These are phyloP conservation scores for Danionella dracula DNA, from an alignment of 2,797 vertebrate species.

Conservation along the genomic window DNA sequence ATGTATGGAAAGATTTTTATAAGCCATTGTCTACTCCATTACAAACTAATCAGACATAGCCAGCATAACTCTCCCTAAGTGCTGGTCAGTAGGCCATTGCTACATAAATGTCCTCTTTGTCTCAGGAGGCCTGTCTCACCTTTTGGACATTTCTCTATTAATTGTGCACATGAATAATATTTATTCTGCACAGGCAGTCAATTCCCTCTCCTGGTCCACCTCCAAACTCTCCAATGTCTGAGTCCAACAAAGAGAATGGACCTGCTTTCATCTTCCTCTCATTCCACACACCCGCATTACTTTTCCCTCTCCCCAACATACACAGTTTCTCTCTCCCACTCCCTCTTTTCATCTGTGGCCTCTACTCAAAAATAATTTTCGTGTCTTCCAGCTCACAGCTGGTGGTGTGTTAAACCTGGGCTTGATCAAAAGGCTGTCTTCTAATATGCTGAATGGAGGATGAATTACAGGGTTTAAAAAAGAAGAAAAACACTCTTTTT, in stretches of 20 bases:
- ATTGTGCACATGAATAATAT: not conserved
- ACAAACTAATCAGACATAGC: too few species aligned
- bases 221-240: constrained; percentile 50
- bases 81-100: not conserved
- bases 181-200: not conserved
- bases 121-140: not conserved
- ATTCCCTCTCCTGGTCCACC: not conserved
- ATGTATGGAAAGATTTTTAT: too few species aligned
- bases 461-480: constrained; percentile 44
- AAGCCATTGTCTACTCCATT: too few species aligned
- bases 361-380: constrained; percentile 61
- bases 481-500: not conserved
- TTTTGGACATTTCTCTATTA: constrained; percentile 8
- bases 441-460: constrained; percentile 57
- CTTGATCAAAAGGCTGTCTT: constrained; percentile 61
- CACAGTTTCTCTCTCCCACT: not conserved
- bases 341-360: constrained; percentile 17
- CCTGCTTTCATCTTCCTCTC: constrained; percentile 65
- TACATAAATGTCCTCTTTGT: not conserved
- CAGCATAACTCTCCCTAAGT: not conserved
- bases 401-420: constrained; percentile 56
- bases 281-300: constrained; percentile 44
- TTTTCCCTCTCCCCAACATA: not conserved
- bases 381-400: constrained; percentile 56
- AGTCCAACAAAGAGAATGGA: constrained; percentile 68